Conservation (phyloP, 2,888 invertebrate genomes). For the Cheilosia pagana region DNA sequence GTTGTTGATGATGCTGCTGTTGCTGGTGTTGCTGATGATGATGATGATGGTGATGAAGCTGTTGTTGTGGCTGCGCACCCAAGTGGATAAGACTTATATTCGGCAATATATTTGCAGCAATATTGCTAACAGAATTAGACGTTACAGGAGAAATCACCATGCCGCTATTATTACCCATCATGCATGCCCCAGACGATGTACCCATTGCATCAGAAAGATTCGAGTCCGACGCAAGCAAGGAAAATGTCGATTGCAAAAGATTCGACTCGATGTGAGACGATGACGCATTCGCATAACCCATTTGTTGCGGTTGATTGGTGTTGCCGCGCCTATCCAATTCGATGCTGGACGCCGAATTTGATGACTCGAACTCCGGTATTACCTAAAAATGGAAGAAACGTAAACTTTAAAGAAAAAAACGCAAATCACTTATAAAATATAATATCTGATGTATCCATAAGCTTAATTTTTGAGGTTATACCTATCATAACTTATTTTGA, state of each 20-base stretch:
- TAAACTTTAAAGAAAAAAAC: not conserved
- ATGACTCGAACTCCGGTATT: slow-evolving; percentile 74
- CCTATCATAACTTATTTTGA: too few relatives aligned
- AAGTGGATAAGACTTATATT: slow-evolving; percentile 66
- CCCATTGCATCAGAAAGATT: slow-evolving; percentile 23
- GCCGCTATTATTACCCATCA: slow-evolving; percentile 41
- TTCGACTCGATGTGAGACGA: slow-evolving; percentile 45
- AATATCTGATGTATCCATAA: too few relatives aligned
- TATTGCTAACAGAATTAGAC: slow-evolving; percentile 16
- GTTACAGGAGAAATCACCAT: slow-evolving; percentile 57
- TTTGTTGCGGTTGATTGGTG: slow-evolving; percentile 21
- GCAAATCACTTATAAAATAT: too few relatives aligned
- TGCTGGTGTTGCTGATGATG: slow-evolving; percentile 27
- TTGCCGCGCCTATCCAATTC: slow-evolving; percentile 75
- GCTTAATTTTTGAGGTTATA: too few relatives aligned
- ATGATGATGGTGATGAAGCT: slow-evolving; percentile 59
- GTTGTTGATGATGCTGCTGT: not conserved
- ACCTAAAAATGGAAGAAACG: slow-evolving; percentile 44
- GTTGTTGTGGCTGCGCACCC: slow-evolving; percentile 48
- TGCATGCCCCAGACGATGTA: slow-evolving; percentile 18
- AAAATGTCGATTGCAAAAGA: slow-evolving; percentile 53
- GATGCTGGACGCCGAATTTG: slow-evolving; percentile 76
- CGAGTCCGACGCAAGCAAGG: slow-evolving; percentile 24
- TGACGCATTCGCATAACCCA: slow-evolving; percentile 13
- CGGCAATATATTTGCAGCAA: slow-evolving; percentile 52